Evolutionary conservation across 2,113 vertebrate species (phyloP), one percentile per base, ranked within the genome.

Genomic region (Trogon surrucura): DNA sequence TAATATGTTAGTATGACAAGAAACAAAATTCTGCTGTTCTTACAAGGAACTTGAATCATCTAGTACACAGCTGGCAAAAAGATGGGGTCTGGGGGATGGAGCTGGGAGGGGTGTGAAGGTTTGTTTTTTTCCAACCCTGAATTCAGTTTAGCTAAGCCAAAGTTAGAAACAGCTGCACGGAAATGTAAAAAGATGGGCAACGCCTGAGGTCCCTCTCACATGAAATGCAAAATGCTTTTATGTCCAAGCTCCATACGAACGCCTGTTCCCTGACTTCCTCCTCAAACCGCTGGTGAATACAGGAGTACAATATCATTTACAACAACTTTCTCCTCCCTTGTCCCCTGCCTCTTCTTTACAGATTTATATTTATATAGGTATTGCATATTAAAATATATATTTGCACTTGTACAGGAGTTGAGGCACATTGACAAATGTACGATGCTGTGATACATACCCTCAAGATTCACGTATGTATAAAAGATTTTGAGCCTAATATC

Each of bases 391-490:
- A 65, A 56, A 47, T 19, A 44, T 2, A 4, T 1, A 27, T n/a
- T 74, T 62, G 57, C 3, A 11, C 29, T n/a, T 2, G 10, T 34
- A 47, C 9, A n/a, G 21, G 10, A 60, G 5, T 7, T n/a, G 41
- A 73, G 67, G 21, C 27, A 50, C 14, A 54, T 18, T 11, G 13
- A 6, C 18, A 45, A 9, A 19, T 1, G 5, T 18, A 7, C 58
- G 7, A 12, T 47, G 16, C 17, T 69, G 50, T 62, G 34, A 48
- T 27, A 73, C 13, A 19, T 14, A 18, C 20, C 5, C 23, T 45
- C 1, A 0, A 22, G 34, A 45, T 16, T 16, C 11, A 32, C 0
- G 0, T 48, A 29, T 2, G 3, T 65, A 44, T 13, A 25, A 56
- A 34, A 15, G 8, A 6, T 6, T 80, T 53, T 44, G n/a, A 85